phyloP scores from a whole-genome alignment of 37 sponge, comb jelly and placozoan genomes.

The Halichondria panicea region DNA sequence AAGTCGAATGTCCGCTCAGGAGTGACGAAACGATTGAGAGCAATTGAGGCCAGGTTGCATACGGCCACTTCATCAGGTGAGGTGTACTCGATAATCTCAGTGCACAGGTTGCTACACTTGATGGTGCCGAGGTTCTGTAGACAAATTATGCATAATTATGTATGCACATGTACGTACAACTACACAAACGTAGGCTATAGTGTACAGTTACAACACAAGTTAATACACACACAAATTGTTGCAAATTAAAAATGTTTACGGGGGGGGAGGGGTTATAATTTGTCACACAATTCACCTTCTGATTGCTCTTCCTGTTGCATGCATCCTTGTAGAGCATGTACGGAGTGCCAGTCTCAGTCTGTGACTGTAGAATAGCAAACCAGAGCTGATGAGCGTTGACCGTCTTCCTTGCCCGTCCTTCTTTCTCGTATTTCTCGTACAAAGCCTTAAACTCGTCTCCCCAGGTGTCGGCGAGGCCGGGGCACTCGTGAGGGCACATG shows the following conservation, averaged over 20 bases:
- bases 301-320: constrained; percentile 98
- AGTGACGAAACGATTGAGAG: constrained; percentile 83
- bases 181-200: too few species aligned
- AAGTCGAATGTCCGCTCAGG: constrained; percentile 83
- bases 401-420: constrained; percentile 66
- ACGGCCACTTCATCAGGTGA: constrained; percentile 99
- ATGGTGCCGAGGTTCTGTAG: constrained; percentile 94
- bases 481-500: constrained; percentile 97
- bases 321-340: constrained; percentile 99
- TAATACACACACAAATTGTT: neutral
- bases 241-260: neutral
- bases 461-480: constrained; percentile 90
- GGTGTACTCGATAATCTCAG: constrained; percentile 97
- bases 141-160: neutral
- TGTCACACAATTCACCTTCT: constrained; percentile 72
- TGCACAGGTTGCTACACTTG: constrained; percentile 98
- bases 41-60: constrained; percentile 98
- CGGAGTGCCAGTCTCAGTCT: constrained; percentile 97
- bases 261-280: too few species aligned
- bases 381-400: constrained; percentile 97
- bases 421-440: constrained; percentile 88
- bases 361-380: constrained; percentile 97
- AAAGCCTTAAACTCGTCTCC: constrained; percentile 96
- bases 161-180: neutral
- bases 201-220: too few species aligned